A percentile compares a stretch with the other conserved stretches of the same genome.
phyloP scores from a whole-genome alignment of 1,140 invertebrate species.

The Temnothorax curvispinosus region DNA sequence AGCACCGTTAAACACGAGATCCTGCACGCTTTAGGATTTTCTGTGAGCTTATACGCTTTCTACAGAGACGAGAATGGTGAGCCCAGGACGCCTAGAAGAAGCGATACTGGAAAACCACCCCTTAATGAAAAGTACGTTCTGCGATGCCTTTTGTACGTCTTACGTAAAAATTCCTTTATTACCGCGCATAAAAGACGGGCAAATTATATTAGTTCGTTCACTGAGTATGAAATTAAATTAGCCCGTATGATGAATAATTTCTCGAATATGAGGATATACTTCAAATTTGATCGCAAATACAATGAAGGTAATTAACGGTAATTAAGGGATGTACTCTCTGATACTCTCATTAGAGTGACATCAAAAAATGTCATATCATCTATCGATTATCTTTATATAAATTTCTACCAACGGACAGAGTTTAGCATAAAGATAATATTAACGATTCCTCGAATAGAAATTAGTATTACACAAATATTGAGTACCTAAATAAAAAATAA shows the following conservation, averaged over 20 bases:
- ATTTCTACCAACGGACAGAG: not conserved
- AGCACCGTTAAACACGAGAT: conserved; percentile 99
- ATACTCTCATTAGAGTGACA: conserved; percentile 3
- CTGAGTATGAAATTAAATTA: conserved; percentile 15
- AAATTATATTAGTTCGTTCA: conserved; percentile 6
- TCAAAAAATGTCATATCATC: conserved; percentile 15
- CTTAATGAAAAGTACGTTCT: conserved; percentile 93
- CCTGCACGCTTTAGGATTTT: conserved; percentile 98
- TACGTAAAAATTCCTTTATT: conserved; percentile 34
- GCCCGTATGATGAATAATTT: not conserved
- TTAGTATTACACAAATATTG: not conserved
- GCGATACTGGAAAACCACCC: conserved; percentile 94
- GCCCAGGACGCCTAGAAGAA: conserved; percentile 92
- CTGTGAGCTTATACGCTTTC: conserved; percentile 97
- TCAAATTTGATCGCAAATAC: conserved; percentile 29
- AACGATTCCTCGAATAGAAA: not conserved
- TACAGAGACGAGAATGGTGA: conserved; percentile 94
- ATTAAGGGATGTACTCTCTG: not conserved
- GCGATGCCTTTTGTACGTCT: not conserved
- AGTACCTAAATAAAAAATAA: not conserved
- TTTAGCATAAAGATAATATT: conserved; percentile 17
- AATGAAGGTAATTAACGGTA: not conserved
- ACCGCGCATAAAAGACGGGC: not conserved
- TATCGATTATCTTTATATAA: conserved; percentile 14
- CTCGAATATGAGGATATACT: not conserved